Evolutionary conservation across 2,888 invertebrate genomes (phyloP), one percentile per base, ranked within the genome.

Genomic region (Serripes groenlandicus): DNA sequence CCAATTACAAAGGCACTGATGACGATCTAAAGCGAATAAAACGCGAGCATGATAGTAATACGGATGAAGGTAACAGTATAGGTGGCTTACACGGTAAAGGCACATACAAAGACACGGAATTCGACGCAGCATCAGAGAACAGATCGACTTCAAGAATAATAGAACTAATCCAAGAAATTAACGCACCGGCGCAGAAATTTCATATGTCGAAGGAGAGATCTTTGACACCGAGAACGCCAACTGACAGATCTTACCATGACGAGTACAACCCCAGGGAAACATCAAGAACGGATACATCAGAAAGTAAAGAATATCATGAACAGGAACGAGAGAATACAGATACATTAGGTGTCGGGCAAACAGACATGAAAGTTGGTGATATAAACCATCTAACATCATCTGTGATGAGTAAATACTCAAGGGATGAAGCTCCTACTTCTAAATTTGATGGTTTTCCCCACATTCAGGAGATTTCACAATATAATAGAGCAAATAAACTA

Each of bases 391-490:
- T 75, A 3, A 75, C 80, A 7, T 68, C 77, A 9, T 74, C 70
- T 28, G 52, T 83, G n/a, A 70, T 83, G 28, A 42, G 30, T 18
- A 54, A 77, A 54, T 80, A 74, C 35, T 54, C 35, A 9, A 37
- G 28, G 28, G 23, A 76, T 35, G 35, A 52, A 54, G 60, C 23
- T 5, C 18, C 30, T 30, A 21, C 37, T 21, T 42, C 76, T 11
- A 77, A 72, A 42, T 83, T 75, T 71, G 83, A 83, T 32, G 28
- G 74, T 35, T 54, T 83, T 7, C 74, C 80, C 5, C 83, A 83
- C 4, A 74, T 83, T 5, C 60, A 83, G 28, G 62, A 71, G 35
- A 83, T 83, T 21, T 54, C 54, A 15, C 11, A 64, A 30, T 83
- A 83, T 62, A 73, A 66, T n/a, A 66, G 28, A 26, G 66, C 18